Evolutionary conservation across 2,797 vertebrate genomes (phyloP).

Genomic region (Tachyglossus aculeatus): DNA sequence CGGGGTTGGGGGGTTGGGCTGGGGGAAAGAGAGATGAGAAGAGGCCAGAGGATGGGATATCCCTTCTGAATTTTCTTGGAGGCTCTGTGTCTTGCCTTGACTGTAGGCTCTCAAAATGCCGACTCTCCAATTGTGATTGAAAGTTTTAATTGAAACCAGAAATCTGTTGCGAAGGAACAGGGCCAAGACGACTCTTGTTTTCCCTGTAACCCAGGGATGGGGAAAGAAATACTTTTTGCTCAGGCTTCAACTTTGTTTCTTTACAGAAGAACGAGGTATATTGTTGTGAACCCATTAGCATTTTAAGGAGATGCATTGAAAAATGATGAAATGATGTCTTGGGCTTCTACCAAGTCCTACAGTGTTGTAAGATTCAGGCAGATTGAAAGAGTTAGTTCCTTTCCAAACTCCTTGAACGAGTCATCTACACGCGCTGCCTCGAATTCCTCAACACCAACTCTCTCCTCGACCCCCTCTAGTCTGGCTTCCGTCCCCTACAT

Average conservation of each 20-base stretch:
- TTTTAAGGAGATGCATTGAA: constrained; percentile 54
- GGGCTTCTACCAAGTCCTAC: constrained; percentile 29
- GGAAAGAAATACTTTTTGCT: constrained; percentile 75
- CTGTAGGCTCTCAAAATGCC: constrained; percentile 64
- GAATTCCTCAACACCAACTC: no score
- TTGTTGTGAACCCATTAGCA: constrained; percentile 72
- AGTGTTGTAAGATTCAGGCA: constrained; percentile 12
- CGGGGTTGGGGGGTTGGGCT: no score
- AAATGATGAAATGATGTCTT: constrained; percentile 30
- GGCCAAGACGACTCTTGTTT: constrained; percentile 75
- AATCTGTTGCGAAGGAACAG: constrained; percentile 69
- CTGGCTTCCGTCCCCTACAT: no score
- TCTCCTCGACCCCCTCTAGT: no score
- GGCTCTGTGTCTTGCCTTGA: constrained; percentile 53
- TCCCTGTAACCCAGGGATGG: constrained; percentile 67
- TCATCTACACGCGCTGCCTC: no score
- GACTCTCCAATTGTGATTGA: constrained; percentile 55
- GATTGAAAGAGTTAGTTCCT: no score
- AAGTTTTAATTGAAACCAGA: constrained; percentile 81
- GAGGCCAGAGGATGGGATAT: constrained; percentile 44
- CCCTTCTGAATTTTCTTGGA: constrained; percentile 52
- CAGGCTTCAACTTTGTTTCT: constrained; percentile 64
- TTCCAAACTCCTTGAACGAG: no score
- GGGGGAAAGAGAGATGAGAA: constrained; percentile 26
- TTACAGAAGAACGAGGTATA: constrained; percentile 63